phyloP scores from a whole-genome alignment of 1,140 invertebrate species.

The Chymomyza costata region DNA sequence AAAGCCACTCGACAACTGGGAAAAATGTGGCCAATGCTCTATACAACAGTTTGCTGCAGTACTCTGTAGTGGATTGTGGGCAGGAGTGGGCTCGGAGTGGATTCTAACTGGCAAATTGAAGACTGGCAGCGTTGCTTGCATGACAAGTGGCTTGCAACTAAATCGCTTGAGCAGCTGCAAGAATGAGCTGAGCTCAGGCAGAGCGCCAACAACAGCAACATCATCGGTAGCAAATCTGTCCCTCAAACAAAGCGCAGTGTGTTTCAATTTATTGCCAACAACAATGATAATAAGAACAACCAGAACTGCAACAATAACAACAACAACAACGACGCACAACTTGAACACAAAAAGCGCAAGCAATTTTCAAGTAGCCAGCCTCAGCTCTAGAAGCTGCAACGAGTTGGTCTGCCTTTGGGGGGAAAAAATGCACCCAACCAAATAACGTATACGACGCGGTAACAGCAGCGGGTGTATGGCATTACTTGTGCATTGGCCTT shows the following conservation, averaged over 20 bases:
- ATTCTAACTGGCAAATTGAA: constrained; percentile 53
- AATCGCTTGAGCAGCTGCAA: constrained; percentile 46
- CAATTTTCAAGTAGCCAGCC: constrained; percentile 20
- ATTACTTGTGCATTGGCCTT: too few species aligned
- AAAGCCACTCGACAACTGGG: constrained; percentile 63
- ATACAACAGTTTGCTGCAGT: too few species aligned
- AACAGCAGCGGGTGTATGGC: too few species aligned
- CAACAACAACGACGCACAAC: too few species aligned
- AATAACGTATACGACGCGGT: too few species aligned
- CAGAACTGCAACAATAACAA: too few species aligned
- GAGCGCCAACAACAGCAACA: too few species aligned
- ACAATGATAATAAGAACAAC: too few species aligned
- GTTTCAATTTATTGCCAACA: constrained; percentile 33
- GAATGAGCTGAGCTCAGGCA: constrained; percentile 38
- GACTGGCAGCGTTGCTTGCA: constrained; percentile 42
- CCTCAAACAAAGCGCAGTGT: constrained; percentile 7
- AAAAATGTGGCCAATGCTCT: constrained; percentile 50
- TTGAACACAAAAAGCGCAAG: constrained; percentile 1
- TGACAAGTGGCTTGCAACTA: constrained; percentile 53
- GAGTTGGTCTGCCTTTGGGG: too few species aligned
- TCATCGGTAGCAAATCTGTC: too few species aligned
- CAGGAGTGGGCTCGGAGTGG: constrained; percentile 13
- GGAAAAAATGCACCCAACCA: too few species aligned
- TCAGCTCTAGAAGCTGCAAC: constrained; percentile 4
- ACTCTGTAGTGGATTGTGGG: constrained; percentile 1